A percentile compares a stretch with the other conserved stretches of the same genome.
These are phyloP conservation scores for Rhyacichthys aspro DNA, from an alignment of 2,797 vertebrate genomes.

Conservation along the genomic window DNA sequence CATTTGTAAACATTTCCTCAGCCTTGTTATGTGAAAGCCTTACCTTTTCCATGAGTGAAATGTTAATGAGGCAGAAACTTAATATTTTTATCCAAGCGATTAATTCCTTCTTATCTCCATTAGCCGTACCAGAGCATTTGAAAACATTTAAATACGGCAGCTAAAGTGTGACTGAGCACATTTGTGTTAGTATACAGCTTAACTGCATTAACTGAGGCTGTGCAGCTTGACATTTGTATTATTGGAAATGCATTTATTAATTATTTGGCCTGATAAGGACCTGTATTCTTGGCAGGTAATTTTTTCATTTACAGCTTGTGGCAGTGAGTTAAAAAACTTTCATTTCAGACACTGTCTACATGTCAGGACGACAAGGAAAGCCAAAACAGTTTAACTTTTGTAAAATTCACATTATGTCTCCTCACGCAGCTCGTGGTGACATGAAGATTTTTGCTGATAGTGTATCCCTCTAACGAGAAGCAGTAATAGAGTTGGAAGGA, in stretches of 20 bases:
- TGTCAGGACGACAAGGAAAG: constrained; percentile 44
- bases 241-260: constrained; percentile 13
- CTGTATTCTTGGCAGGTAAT: constrained; percentile 56
- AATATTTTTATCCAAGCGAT: constrained; percentile 14
- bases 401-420: constrained; percentile 45
- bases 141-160: constrained; percentile 18
- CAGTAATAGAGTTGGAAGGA: constrained; percentile 36
- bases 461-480: constrained; percentile 44
- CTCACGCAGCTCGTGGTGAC: constrained; percentile 31
- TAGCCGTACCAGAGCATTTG: constrained; percentile 13
- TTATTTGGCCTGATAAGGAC: constrained; percentile 51
- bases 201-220: constrained; percentile 8
- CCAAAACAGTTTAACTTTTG: constrained; percentile 38
- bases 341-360: constrained; percentile 53
- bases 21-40: background rate
- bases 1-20: background rate
- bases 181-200: constrained; percentile 11
- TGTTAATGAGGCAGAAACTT: background rate
- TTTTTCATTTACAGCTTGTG: constrained; percentile 47
- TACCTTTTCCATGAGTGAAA: constrained; percentile 1
- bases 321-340: constrained; percentile 47
- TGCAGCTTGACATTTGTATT: constrained; percentile 27
- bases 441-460: constrained; percentile 51
- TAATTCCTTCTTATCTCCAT: constrained; percentile 27
- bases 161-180: constrained; percentile 6